Base-by-base conservation (phyloP, 2,113 vertebrate species). In the Psettodes erumei region DNA sequence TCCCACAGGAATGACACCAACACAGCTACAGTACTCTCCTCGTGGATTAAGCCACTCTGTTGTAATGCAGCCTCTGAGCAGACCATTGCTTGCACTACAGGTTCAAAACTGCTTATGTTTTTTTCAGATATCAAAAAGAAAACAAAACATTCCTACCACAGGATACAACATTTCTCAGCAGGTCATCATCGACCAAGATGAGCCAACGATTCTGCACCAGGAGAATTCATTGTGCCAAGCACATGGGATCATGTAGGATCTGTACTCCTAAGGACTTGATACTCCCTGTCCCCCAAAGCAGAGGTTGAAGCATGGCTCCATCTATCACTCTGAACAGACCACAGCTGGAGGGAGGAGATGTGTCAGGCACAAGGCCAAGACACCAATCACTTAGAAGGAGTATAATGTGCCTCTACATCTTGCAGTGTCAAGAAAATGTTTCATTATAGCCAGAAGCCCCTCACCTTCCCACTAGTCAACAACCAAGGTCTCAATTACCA, bases 321-420 rank as follows among this genome's bases (percentile, higher is more conserved):
- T 77, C 62, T 3, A 62, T 84, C 53, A 79, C 54, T 27, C 9
- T 33, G 47, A 67, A 4, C 54, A n/a, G 18, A 9, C 64, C 47
- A 38, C 68, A 75, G 64, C 74, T 61, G 74, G 58, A 42, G 37
- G 73, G 67, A 37, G 40, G 53, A 70, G 64, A 77, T 42, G 60
- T 65, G 71, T 79, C 75, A 30, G 32, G 27, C 15, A 45, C 64
- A 67, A 66, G 71, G 66, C 74, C 42, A 40, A 42, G 51, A 79
- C 75, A 79, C 23, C 25, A 47, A 47, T 64, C 56, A 64, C 61
- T n/a, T 10, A 32, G 58, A 74, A 32, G 37, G 27, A 23, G 43
- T 27, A 1, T 21, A 28, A 32, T 4, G 43, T 59, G 15, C 6
- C 16, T 53, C 32, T 30, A 12, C 2, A 3, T 71, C 32, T 40